Evolutionary conservation across 2,797 vertebrate species (phyloP), one percentile per base, ranked within the genome.

Genomic region (Danionella dracula): DNA sequence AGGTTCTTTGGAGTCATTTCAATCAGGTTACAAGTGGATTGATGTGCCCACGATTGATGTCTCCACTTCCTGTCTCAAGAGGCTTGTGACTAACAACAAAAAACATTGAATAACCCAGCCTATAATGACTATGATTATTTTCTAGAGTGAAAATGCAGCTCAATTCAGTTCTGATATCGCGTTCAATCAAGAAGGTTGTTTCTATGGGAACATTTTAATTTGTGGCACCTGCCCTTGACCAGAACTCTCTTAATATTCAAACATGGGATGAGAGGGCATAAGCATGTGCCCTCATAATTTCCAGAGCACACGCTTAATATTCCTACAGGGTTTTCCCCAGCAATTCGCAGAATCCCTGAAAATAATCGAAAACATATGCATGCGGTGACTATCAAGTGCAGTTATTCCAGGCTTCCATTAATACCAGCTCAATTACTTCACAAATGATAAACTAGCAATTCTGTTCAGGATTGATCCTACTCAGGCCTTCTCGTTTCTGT

Each of bases 191-290:
- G 61, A 38, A 10, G 68, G 64, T 67, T 31, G 41, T 57, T 68
- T 64, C 49, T 60, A 62, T 68, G 68, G 54, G 50, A 35, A 54
- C 70, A 16, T 80, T 78, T 81, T 66, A 66, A 76, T 79, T 78
- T 73, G 60, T 29, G 72, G 55, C 12, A 63, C 23, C 59, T 53
- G 75, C 53, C 76, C 72, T 76, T 64, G 40, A 77, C 66, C 49
- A 41, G 7, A 60, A 51, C 9, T 1, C 65, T 73, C 59, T 81
- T 83, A 73, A 79, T 74, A 85, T 83, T 78, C 71, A 84, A 79
- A 71, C 79, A 54, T 37, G 23, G 12, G 44, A 40, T 29, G 17
- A 13, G n/a, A 58, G 44, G 76, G 79, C 71, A 69, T 72, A 74
- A 38, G 10, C 10, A 5, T 20, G 66, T 19, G 2, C 40, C 55